These are phyloP conservation scores for Tipula lateralis DNA, from an alignment of 2,888 invertebrate genomes.

Conservation along the genomic window DNA sequence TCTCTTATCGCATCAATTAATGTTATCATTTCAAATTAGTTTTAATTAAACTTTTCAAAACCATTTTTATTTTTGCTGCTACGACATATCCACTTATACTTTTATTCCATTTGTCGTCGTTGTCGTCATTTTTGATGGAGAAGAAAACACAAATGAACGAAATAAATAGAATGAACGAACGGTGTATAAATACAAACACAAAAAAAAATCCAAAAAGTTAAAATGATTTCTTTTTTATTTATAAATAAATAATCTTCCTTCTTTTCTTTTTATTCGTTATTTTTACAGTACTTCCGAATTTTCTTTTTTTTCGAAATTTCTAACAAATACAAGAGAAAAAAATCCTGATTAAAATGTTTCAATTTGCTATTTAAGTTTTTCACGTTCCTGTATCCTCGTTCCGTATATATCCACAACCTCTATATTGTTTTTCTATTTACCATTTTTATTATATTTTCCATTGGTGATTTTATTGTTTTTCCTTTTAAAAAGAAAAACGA, in stretches of 20 bases:
- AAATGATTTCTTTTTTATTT: conserved; percentile 19
- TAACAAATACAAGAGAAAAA: background rate
- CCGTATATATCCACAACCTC: background rate
- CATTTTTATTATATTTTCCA: conserved; percentile 20
- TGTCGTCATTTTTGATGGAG: background rate
- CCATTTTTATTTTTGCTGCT: background rate
- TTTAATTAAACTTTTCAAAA: conserved; percentile 26
- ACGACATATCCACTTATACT: background rate
- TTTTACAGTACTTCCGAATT: conserved; percentile 2
- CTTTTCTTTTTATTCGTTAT: conserved; percentile 25
- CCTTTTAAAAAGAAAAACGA: background rate
- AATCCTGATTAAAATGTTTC: conserved; percentile 27
- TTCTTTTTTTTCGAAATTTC: background rate
- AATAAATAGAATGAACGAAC: conserved; percentile 1
- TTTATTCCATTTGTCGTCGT: background rate
- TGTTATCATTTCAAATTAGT: conserved; percentile 25
- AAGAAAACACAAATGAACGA: conserved; percentile 6
- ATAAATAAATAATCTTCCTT: conserved; percentile 20
- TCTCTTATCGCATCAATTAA: conserved; percentile 19
- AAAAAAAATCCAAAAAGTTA: background rate
- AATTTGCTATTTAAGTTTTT: conserved; percentile 29
- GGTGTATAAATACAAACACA: background rate
- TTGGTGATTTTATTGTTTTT: conserved; percentile 13
- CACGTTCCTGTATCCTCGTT: background rate
- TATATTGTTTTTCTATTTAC: background rate